Conservation (phyloP, 2,888 invertebrate genomes). For the Latheticus oryzae region DNA sequence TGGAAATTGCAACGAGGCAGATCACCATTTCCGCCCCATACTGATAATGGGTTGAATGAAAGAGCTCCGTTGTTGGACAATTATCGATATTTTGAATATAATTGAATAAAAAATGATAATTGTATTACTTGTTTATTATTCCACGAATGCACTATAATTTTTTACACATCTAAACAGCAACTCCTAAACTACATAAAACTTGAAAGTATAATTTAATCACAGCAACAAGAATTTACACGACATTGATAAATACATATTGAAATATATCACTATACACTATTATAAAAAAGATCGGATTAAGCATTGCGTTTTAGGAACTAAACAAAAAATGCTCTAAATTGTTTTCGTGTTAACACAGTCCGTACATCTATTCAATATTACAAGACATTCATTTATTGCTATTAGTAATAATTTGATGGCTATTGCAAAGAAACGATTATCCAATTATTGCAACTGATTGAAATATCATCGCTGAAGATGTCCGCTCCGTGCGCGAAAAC, state of each 20-base stretch:
- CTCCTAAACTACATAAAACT: conserved; percentile 59
- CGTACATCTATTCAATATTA: conserved; percentile 41
- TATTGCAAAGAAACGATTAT: conserved; percentile 31
- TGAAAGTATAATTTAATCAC: conserved; percentile 63
- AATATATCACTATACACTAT: conserved; percentile 54
- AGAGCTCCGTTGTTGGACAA: conserved; percentile 5
- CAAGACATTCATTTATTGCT: conserved; percentile 52
- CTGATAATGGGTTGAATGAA: conserved; percentile 18
- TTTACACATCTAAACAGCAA: conserved; percentile 65
- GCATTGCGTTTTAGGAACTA: conserved; percentile 50
- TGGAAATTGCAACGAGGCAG: conserved; percentile 68
- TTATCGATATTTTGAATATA: conserved; percentile 2
- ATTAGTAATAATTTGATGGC: conserved; percentile 41
- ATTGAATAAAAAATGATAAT: too few relatives aligned
- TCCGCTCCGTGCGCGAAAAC: not conserved
- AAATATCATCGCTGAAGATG: conserved; percentile 3
- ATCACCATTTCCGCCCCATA: conserved; percentile 73
- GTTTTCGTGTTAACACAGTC: conserved; percentile 40
- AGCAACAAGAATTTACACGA: conserved; percentile 66
- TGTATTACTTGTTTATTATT: conserved; percentile 56
- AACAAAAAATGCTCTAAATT: conserved; percentile 45
- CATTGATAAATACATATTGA: conserved; percentile 55
- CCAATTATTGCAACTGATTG: conserved; percentile 30
- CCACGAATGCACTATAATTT: conserved; percentile 62
- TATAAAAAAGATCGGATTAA: conserved; percentile 46